A percentile compares a stretch with the other conserved stretches of the same genome.
phyloP scores from a whole-genome alignment of 2,113 vertebrate genomes.

The Brachypteracias leptosomus region DNA sequence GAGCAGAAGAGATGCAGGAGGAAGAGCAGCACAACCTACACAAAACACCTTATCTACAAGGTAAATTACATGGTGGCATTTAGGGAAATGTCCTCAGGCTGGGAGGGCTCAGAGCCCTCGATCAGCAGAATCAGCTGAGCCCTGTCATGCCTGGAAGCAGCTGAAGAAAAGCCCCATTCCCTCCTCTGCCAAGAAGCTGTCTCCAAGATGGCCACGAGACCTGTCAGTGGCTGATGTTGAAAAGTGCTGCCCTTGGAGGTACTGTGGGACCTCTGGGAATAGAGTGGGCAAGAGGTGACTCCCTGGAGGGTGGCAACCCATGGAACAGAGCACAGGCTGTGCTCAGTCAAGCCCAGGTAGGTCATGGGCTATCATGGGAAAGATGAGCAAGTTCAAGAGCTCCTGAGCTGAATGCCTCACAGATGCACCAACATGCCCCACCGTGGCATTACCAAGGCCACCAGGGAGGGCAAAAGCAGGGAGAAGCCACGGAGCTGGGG shows the following conservation, averaged over 20 bases:
- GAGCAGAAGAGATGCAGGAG: not conserved
- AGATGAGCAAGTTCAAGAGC: rapidly evolving
- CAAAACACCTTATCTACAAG: not conserved
- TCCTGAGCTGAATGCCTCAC: not conserved
- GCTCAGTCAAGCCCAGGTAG: too few relatives aligned
- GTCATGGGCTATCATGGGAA: not conserved
- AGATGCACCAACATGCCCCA: rapidly evolving
- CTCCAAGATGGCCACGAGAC: not conserved
- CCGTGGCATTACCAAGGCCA: not conserved
- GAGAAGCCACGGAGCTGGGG: not conserved
- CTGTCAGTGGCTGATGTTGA: not conserved
- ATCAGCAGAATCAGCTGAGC: not conserved
- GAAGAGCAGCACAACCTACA: not conserved
- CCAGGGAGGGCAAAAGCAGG: not conserved
- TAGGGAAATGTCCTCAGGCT: not conserved
- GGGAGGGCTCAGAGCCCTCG: not conserved
- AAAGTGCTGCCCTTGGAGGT: rapidly evolving
- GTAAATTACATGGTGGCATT: not conserved
- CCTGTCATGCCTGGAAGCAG: not conserved
- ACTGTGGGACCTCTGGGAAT: rapidly evolving
- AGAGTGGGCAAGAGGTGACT: not conserved
- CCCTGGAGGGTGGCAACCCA: too few relatives aligned
- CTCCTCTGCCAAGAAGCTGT: not conserved
- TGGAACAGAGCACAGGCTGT: too few relatives aligned
- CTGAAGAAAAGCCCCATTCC: not conserved